These are phyloP conservation scores for Hyaena hyaena DNA, from an alignment of 2,113 vertebrate genomes.

Conservation along the genomic window DNA sequence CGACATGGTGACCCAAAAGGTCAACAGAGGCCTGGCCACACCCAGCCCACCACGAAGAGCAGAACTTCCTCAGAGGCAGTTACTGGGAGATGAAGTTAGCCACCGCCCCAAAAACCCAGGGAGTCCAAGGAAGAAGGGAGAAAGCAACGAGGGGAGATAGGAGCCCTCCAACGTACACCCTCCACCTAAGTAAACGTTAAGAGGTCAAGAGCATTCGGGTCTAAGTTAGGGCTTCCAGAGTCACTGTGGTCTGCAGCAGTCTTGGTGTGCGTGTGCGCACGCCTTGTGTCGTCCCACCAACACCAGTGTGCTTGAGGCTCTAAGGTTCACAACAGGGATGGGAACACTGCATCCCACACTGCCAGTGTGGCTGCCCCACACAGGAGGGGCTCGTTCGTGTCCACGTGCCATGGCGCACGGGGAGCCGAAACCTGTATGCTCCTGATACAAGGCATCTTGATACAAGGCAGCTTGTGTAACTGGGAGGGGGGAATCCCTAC, in stretches of 20 bases:
- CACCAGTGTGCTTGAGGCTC: not conserved
- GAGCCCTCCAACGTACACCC: not conserved
- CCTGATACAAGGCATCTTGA: not conserved
- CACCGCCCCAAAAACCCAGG: not conserved
- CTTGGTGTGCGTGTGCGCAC: accelerated
- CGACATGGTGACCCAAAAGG: not conserved
- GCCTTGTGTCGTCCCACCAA: not conserved
- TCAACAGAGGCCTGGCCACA: not conserved
- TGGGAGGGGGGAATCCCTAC: not conserved
- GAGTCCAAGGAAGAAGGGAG: not conserved
- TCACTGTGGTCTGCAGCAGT: not conserved
- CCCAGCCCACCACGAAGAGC: not conserved
- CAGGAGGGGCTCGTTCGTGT: not conserved
- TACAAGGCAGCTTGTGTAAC: not conserved
- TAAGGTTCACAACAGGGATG: not conserved
- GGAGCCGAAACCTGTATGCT: not conserved
- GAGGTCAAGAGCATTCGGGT: not conserved
- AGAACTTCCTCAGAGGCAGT: not conserved
- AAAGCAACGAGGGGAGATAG: not conserved
- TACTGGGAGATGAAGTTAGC: not conserved
- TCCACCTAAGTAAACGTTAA: not conserved
- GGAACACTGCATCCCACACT: not conserved
- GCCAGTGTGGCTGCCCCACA: not conserved
- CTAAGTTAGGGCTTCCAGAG: not conserved
- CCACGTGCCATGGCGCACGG: not conserved